Evolutionary conservation across 2,888 invertebrate genomes (phyloP).

Genomic region (Andrena bicolor): DNA sequence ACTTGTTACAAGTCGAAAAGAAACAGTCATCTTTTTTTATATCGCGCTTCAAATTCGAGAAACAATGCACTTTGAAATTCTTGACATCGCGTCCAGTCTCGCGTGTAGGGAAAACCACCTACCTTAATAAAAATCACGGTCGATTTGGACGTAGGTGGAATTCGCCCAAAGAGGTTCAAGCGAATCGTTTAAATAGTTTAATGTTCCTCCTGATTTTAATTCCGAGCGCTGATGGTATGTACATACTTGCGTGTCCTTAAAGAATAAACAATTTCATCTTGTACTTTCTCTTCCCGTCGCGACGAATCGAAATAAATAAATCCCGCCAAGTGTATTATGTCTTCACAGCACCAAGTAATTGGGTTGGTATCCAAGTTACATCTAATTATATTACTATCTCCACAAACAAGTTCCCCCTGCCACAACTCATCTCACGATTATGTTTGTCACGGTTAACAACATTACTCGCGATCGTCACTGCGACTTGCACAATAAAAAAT

Average conservation of each 20-base stretch:
- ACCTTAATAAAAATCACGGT: no score
- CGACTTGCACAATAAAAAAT: slow-evolving; percentile 15
- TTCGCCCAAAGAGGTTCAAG: no score
- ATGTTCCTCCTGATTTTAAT: no score
- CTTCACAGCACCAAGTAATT: slow-evolving; percentile 27
- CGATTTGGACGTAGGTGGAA: no score
- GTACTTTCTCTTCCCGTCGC: background rate
- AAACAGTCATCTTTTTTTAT: no score
- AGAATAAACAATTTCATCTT: background rate
- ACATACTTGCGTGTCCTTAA: background rate
- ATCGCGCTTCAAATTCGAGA: no score
- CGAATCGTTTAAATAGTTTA: no score
- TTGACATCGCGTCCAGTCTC: no score
- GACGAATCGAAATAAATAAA: slow-evolving; percentile 28
- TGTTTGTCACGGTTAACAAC: background rate
- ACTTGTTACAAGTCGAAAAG: no score
- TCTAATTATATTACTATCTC: slow-evolving; percentile 21
- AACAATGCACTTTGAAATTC: no score
- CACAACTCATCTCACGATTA: background rate
- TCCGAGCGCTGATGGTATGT: background rate
- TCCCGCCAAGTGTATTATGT: slow-evolving; percentile 20
- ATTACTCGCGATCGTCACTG: slow-evolving; percentile 8
- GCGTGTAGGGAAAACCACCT: no score
- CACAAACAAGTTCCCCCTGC: slow-evolving; percentile 13
- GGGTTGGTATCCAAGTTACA: slow-evolving; percentile 3